Base-by-base conservation (phyloP, 2,888 invertebrate species). In the Aelia acuminata region DNA sequence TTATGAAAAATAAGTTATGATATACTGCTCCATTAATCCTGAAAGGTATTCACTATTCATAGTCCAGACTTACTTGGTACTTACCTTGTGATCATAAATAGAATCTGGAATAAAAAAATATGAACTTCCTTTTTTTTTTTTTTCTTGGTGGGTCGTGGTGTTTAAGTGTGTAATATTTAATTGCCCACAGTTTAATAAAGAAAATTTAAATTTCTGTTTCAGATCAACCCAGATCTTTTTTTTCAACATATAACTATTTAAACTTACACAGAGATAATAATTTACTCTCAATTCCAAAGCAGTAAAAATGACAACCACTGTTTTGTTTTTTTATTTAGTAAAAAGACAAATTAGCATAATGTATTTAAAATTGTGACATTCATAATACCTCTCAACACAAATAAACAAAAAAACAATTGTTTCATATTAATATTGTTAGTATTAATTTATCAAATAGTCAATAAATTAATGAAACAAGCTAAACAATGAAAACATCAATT, bases 401-500 rank as follows among this genome's bases (percentile, higher is more conserved):
- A 63, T 31, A 31, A 35, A 63, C 15, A 63, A 31, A 63, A 18
- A 15, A 18, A 53, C 4, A 43, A 43, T 43, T 43, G 43, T 43
- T 43, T 43, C 43, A 43, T 43, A 43, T 7, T 43, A 53, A 53
- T 11, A 11, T 57, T 63, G 63, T 63, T 63, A 63, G 63, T 63
- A 63, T 57, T 57, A 57, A 57, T 57, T 57, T 57, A 57, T 57
- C 31, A 57, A 57, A 31, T 57, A 57, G 31, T 31, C 18, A 63
- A 63, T 63, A 31, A 63, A 63, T 63, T 31, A 63, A 63, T 63
- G 31, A 80, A 80, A 43, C 80, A 80, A 80, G 80, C 80, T 80
- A 80, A 80, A 80, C 80, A 80, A 80, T 80, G 7, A 80, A 80
- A 80, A 80, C 80, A 80, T 80, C 43, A 80, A 80, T 80, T 80